A percentile compares a stretch with the other conserved stretches of the same genome.
Conservation (phyloP, 2,113 vertebrate species). For the Hipposideros armiger region DNA sequence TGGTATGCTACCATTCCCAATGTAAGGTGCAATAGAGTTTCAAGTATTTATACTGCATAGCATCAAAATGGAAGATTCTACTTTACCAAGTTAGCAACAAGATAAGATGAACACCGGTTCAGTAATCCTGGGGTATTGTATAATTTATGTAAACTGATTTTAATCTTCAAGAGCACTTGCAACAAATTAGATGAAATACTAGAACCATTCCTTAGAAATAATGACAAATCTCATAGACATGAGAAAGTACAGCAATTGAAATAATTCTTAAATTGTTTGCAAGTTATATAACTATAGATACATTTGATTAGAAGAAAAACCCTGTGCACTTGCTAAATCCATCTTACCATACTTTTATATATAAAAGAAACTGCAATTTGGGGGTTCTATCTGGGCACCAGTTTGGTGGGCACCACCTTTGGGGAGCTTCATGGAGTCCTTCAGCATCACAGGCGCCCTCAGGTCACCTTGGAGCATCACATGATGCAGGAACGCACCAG, state of each 20-base stretch:
- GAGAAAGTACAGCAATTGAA: background rate
- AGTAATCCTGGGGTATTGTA: background rate
- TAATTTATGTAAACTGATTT: background rate
- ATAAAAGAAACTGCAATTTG: background rate
- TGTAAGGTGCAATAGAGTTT: background rate
- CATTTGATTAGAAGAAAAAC: background rate
- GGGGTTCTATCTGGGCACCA: background rate
- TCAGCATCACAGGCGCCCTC: too few relatives aligned
- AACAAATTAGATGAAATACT: background rate
- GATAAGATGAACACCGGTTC: background rate
- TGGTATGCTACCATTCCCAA: background rate
- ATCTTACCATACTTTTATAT: fast-evolving
- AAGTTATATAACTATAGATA: background rate
- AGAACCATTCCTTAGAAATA: background rate
- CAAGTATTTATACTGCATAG: background rate
- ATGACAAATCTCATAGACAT: background rate
- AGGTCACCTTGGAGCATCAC: background rate
- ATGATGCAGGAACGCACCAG: fast-evolving
- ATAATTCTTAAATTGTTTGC: background rate
- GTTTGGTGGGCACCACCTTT: background rate
- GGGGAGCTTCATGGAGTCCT: background rate
- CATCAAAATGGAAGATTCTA: background rate
- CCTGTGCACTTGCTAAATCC: background rate
- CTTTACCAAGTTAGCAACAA: background rate
- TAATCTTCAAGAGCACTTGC: background rate